phyloP scores from a whole-genome alignment of 2,888 invertebrate species.

The Leucoptera coffeella region DNA sequence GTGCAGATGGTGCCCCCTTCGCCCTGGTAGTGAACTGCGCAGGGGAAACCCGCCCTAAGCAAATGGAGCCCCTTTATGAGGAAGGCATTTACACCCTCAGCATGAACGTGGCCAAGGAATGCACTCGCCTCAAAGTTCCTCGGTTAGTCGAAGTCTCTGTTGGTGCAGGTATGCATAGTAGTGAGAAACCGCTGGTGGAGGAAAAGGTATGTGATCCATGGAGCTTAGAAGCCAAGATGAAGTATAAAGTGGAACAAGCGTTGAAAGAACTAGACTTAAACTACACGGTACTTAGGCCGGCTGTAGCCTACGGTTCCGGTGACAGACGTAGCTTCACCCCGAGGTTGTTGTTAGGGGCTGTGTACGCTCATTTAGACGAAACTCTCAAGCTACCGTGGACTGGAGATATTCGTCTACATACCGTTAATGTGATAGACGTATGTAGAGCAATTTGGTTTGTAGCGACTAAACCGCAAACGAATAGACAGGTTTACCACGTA shows the following conservation, averaged over 20 bases:
- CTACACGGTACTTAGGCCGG: conserved; percentile 76
- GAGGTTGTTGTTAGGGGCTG: conserved; percentile 77
- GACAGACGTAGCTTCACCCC: conserved; percentile 80
- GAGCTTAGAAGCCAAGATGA: conserved; percentile 79
- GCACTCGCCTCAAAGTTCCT: conserved; percentile 60
- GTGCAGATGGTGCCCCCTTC: conserved; percentile 56
- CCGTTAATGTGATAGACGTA: conserved; percentile 81
- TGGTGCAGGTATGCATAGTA: conserved; percentile 73
- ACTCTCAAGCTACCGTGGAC: conserved; percentile 92
- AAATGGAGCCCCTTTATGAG: conserved; percentile 83
- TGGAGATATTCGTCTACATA: conserved; percentile 76
- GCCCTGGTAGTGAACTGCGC: conserved; percentile 85
- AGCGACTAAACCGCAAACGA: conserved; percentile 39
- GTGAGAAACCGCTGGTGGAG: conserved; percentile 75
- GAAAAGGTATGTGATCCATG: conserved; percentile 73
- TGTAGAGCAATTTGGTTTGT: conserved; percentile 77
- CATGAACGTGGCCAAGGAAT: conserved; percentile 74
- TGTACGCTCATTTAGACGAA: conserved; percentile 82
- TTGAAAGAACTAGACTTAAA: conserved; percentile 60
- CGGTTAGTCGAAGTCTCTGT: conserved; percentile 80
- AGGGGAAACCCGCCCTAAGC: conserved; percentile 83
- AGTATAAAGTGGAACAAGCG: conserved; percentile 75
- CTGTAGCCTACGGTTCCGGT: conserved; percentile 80
- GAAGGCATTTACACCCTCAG: conserved; percentile 84
- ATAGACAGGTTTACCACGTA: conserved; percentile 67